Evolutionary conservation across 2,113 vertebrate species (phyloP).

Genomic region (Cathartes aura): DNA sequence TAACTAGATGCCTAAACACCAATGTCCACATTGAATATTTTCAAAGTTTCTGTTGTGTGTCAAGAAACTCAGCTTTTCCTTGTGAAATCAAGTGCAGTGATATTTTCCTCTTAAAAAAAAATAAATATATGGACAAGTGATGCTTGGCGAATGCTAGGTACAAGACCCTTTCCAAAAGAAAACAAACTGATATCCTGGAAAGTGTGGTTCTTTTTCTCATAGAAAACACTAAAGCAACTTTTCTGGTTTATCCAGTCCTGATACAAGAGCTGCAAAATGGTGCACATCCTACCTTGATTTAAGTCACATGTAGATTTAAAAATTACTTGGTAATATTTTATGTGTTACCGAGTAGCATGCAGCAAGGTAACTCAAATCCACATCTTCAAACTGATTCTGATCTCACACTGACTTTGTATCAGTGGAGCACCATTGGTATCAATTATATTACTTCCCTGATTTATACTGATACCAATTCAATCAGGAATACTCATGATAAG

Average conservation of each 20-base stretch:
- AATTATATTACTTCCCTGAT: not conserved
- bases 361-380: not conserved
- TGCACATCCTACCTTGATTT: not conserved
- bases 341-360: not conserved
- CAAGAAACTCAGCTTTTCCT: not conserved
- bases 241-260: not conserved
- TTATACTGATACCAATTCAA: conserved; percentile 1
- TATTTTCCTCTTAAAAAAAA: not conserved
- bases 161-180: not conserved
- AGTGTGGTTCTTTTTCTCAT: not conserved
- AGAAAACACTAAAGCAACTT: not conserved
- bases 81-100: not conserved
- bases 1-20: not conserved
- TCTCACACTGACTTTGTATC: not conserved
- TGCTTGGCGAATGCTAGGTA: not conserved
- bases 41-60: not conserved
- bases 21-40: not conserved
- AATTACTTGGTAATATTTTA: not conserved
- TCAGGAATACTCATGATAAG: not conserved
- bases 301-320: not conserved
- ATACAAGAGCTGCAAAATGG: not conserved
- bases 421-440: not conserved
- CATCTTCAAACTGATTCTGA: not conserved
- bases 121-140: not conserved
- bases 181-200: not conserved